Evolutionary conservation across 2,888 invertebrate species (phyloP).

Genomic region (Carpatolechia fugitivella): DNA sequence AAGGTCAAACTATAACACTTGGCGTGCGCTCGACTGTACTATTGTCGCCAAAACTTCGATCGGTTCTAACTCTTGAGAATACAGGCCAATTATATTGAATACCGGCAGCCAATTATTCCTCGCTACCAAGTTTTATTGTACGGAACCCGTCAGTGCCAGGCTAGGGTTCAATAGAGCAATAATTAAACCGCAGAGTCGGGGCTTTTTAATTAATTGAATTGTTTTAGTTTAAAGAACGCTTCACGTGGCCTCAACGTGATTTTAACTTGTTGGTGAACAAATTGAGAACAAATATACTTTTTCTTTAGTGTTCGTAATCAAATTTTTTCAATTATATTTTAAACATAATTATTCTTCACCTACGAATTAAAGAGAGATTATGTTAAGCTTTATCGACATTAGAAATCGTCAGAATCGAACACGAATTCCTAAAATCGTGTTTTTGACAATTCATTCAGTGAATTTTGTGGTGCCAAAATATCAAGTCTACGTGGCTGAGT

Average conservation of each 20-base stretch:
- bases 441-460: too few species aligned
- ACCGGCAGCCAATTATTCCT: slow-evolving; percentile 60
- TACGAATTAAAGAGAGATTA: too few species aligned
- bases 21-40: background rate
- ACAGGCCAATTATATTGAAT: slow-evolving; percentile 70
- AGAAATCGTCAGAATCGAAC: too few species aligned
- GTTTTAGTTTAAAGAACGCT: slow-evolving; percentile 24
- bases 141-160: slow-evolving; percentile 62
- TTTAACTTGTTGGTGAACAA: background rate
- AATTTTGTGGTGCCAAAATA: too few species aligned
- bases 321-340: too few species aligned
- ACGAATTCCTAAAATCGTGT: too few species aligned
- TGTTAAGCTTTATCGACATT: too few species aligned
- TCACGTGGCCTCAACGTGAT: slow-evolving; percentile 8
- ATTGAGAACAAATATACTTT: background rate
- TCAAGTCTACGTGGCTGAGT: too few species aligned
- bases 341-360: too few species aligned
- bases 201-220: slow-evolving; percentile 32
- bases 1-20: too few species aligned
- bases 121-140: slow-evolving; percentile 67
- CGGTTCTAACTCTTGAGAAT: slow-evolving; percentile 40
- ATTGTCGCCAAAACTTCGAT: slow-evolving; percentile 12
- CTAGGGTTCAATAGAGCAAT: slow-evolving; percentile 62
- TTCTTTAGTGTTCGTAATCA: too few species aligned
- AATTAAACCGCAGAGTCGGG: slow-evolving; percentile 61